Conservation (phyloP, 2,797 vertebrate species). For the Manis pentadactyla region DNA sequence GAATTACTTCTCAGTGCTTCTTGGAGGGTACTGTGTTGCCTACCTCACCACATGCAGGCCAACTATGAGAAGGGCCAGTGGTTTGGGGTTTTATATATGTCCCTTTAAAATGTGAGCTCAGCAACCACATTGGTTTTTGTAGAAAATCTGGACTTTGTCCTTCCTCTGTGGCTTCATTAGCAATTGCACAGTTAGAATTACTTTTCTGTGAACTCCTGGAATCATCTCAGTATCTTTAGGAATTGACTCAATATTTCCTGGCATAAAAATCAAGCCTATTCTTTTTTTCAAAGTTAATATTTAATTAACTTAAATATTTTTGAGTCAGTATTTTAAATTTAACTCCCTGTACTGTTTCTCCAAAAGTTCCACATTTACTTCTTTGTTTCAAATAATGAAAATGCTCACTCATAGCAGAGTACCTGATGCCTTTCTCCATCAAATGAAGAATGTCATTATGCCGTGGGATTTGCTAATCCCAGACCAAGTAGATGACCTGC, state of each 20-base stretch:
- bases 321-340: not conserved
- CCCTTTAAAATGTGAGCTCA: slow-evolving; percentile 55
- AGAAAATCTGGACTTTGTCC: slow-evolving; percentile 28
- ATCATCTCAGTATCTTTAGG: slow-evolving; percentile 54
- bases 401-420: not conserved
- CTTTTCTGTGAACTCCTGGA: slow-evolving; percentile 61
- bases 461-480: not conserved
- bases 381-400: slow-evolving; percentile 42
- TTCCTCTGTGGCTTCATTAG: slow-evolving; percentile 61
- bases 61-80: not conserved
- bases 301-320: slow-evolving; percentile 21
- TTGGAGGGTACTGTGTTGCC: not conserved
- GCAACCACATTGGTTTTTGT: slow-evolving; percentile 48
- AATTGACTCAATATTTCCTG: slow-evolving; percentile 61
- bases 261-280: slow-evolving; percentile 47
- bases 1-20: not conserved
- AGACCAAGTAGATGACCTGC: not conserved
- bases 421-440: not conserved
- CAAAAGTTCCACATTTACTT: not conserved
- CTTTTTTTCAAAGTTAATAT: not conserved
- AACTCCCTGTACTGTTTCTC: not conserved
- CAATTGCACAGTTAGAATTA: slow-evolving; percentile 23
- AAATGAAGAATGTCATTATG: not conserved
- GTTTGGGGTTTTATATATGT: not conserved
- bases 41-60: not conserved